Evolutionary conservation across 2,113 vertebrate genomes (phyloP).

Genomic region (Ailuropoda melanoleuca): DNA sequence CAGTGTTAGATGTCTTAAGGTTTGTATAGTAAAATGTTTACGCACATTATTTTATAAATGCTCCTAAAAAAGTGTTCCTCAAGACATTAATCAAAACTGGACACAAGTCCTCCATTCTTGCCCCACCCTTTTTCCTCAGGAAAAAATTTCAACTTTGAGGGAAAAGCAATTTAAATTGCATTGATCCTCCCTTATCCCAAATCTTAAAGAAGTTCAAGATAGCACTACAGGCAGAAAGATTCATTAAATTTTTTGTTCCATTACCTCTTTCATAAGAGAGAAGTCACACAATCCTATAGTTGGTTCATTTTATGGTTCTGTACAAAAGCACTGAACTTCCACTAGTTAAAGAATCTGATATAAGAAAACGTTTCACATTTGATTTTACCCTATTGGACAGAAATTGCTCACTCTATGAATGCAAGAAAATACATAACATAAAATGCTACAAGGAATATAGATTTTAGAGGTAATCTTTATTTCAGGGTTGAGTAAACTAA

Average conservation of each 20-base stretch:
- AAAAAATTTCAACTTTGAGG: not conserved
- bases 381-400: not conserved
- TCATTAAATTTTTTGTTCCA: not conserved
- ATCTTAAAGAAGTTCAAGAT: not conserved
- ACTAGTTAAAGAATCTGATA: not conserved
- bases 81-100: not conserved
- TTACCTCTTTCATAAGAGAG: not conserved
- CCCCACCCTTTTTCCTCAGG: not conserved
- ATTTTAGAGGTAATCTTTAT: not conserved
- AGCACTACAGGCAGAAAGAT: not conserved
- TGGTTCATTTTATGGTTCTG: not conserved
- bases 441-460: not conserved
- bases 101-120: not conserved
- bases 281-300: not conserved
- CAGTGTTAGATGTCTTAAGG: not conserved
- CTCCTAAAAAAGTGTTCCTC: not conserved
- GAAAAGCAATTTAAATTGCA: not conserved
- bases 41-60: not conserved
- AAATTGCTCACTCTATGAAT: not conserved
- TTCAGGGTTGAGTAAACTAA: not conserved
- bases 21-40: not conserved
- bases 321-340: not conserved
- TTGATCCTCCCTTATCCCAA: not conserved
- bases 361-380: not conserved
- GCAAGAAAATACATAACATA: not conserved